phyloP scores from a whole-genome alignment of 2,888 invertebrate genomes.

The Philereme transversata region DNA sequence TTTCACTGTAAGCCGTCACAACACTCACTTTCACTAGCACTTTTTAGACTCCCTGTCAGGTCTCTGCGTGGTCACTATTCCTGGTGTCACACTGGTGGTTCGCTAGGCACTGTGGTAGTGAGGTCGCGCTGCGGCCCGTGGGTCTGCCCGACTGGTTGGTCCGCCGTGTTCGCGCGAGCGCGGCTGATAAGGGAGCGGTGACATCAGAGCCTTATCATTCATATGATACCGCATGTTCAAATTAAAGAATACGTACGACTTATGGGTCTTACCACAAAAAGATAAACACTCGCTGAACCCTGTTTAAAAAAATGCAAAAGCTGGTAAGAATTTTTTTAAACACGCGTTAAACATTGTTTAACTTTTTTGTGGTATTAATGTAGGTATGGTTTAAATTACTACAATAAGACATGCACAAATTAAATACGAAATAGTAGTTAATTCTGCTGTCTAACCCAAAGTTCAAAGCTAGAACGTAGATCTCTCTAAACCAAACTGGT shows the following conservation, averaged over 20 bases:
- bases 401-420: background rate
- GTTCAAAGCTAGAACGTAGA: background rate
- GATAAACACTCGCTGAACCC: too few species aligned
- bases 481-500: too few species aligned
- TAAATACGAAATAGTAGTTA: conserved; percentile 1
- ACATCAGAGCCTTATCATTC: conserved; percentile 43
- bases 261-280: background rate
- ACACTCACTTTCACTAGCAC: conserved; percentile 44
- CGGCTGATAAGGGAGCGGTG: conserved; percentile 43
- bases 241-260: conserved; percentile 1
- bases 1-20: conserved; percentile 45
- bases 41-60: conserved; percentile 14
- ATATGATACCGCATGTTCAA: conserved; percentile 10
- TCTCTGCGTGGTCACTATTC: background rate
- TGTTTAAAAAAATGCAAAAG: too few species aligned
- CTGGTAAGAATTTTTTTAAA: too few species aligned
- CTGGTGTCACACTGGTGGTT: conserved; percentile 1
- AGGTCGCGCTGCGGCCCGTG: conserved; percentile 18
- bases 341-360: too few species aligned
- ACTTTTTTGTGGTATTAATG: too few species aligned
- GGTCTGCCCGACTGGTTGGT: conserved; percentile 48
- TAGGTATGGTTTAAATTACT: background rate
- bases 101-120: background rate
- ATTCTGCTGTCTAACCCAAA: background rate
- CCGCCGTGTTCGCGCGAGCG: conserved; percentile 31